Evolutionary conservation across 2,888 invertebrate species (phyloP).

Genomic region (Zhuqinia jingwanae): DNA sequence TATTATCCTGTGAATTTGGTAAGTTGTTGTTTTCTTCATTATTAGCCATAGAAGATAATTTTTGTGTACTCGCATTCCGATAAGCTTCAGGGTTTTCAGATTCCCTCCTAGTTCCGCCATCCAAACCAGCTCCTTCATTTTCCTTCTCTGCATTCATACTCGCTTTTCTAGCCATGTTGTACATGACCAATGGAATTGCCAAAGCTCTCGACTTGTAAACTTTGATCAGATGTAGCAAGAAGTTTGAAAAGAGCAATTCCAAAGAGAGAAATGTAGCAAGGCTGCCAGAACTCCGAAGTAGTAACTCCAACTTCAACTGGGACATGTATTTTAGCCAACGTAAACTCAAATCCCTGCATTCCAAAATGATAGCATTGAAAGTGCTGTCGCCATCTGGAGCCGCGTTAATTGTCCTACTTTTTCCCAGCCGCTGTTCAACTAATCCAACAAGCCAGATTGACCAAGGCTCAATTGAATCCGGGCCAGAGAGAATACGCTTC

Average conservation of each 20-base stretch:
- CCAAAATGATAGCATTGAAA: slow-evolving; percentile 53
- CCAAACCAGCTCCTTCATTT: background rate
- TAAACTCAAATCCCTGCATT: slow-evolving; percentile 58
- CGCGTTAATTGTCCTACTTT: slow-evolving; percentile 25
- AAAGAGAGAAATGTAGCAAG: slow-evolving; percentile 59
- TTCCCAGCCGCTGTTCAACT: slow-evolving; percentile 60
- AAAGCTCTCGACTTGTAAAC: slow-evolving; percentile 63
- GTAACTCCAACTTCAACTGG: slow-evolving; percentile 53
- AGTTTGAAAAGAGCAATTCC: slow-evolving; percentile 63
- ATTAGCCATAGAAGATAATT: background rate
- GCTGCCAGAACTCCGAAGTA: slow-evolving; percentile 59
- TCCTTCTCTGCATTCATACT: background rate
- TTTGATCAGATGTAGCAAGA: slow-evolving; percentile 61
- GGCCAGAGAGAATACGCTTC: slow-evolving; percentile 60
- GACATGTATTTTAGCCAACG: slow-evolving; percentile 67
- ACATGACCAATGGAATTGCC: slow-evolving; percentile 53
- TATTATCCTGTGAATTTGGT: background rate
- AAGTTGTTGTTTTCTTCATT: background rate
- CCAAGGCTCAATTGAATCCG: slow-evolving; percentile 66
- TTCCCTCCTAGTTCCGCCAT: background rate
- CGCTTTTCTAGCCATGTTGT: slow-evolving; percentile 45
- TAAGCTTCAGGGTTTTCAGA: background rate
- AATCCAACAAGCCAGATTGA: slow-evolving; percentile 63
- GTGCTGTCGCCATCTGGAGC: slow-evolving; percentile 57
- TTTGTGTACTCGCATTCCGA: too few relatives aligned